Evolutionary conservation across 2,888 invertebrate genomes (phyloP), one percentile per base, ranked within the genome.

Genomic region (Coecobrya sp.): DNA sequence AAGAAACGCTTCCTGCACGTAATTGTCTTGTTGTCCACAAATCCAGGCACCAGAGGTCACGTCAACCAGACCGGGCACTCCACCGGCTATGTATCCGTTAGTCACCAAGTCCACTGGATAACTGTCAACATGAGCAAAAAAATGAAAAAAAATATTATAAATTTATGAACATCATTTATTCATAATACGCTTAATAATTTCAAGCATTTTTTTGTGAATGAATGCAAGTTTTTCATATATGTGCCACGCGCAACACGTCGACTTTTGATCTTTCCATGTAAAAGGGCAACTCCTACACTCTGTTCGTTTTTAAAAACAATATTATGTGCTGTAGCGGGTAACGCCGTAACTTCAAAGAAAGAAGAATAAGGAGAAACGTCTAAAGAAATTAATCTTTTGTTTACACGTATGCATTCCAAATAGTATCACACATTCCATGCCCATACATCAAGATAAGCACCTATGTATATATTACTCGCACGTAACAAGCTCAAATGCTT

Each of bases 71-170:
- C 86, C 86, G 79, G 86, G 76, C 81, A 89, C 86, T 68, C 84
- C 90, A 79, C 86, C 55, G 81, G 86, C 86, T 92, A 86, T 45
- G 42, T 52, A 62, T 73, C 76, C 90, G 73, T 86, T 87, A 84
- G 89, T 89, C 70, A 82, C 93, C 65, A 87, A 79, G 84, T 93
- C 87, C 90, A 87, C 86, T 89, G 93, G 87, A 90, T 90, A 93
- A 82, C 93, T 93, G 42, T 45, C 68, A 59, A 88, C 25, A 65
- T 19, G 16, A 5, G 1, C 73, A 86, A 42, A 62, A 65, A 65
- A 76, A 76, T 45, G n/a, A n/a, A n/a, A 42, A 42, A 65, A 0
- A 62, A 84, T 27, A 45, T 45, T 55, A 11, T 7, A 45, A 7
- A 42, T 62, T 59, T 62, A 3, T 62, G 62, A 0, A 27, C 2